Conservation (phyloP, 1,140 invertebrate genomes). For the Psix sp. region DNA sequence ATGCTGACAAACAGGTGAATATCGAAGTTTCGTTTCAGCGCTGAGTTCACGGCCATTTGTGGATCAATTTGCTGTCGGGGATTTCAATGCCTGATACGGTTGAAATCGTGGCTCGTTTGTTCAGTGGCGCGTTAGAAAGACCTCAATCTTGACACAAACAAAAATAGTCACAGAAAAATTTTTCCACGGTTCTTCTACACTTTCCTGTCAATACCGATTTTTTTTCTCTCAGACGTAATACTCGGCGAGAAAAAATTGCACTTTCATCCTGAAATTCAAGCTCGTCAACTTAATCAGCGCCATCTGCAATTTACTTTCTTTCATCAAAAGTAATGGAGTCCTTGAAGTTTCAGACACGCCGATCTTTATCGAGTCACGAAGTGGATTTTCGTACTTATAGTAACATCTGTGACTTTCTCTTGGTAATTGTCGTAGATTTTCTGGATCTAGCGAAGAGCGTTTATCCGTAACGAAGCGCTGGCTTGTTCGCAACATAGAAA, state of each 20-base stretch:
- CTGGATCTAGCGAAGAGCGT: conserved; percentile 9
- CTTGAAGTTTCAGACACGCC: conserved; percentile 45
- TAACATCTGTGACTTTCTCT: conserved; percentile 50
- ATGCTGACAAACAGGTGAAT: conserved; percentile 4
- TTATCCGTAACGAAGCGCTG: conserved; percentile 13
- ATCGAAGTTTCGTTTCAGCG: conserved; percentile 19
- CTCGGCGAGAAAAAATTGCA: not conserved
- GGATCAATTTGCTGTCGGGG: conserved; percentile 16
- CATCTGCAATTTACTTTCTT: conserved; percentile 54
- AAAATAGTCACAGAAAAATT: no score
- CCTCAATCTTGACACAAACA: no score
- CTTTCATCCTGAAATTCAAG: conserved; percentile 24
- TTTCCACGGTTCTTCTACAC: no score
- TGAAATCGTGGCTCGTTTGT: not conserved
- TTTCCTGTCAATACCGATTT: no score
- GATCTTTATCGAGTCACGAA: conserved; percentile 56
- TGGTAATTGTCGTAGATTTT: conserved; percentile 17
- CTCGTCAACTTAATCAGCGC: conserved; percentile 20
- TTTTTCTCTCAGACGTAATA: not conserved
- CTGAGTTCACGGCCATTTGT: not conserved
- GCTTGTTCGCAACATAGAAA: not conserved
- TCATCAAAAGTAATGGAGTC: conserved; percentile 42
- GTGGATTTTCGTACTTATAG: conserved; percentile 46
- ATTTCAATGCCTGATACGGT: conserved; percentile 40
- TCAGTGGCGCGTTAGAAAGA: not conserved